Conservation (phyloP, 2,888 invertebrate species). For the Drosophila niveifrons region DNA sequence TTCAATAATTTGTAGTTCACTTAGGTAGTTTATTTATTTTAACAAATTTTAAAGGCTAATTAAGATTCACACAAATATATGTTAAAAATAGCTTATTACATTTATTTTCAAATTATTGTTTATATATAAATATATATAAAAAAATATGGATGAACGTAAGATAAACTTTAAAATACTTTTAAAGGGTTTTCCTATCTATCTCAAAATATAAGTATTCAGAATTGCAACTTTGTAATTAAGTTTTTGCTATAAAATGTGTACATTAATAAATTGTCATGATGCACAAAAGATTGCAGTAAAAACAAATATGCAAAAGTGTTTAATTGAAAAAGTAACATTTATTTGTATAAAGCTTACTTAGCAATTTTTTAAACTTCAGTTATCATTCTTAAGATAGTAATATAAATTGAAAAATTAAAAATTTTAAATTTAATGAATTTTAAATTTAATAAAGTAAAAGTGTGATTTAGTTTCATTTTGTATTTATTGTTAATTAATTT, state of each 20-base stretch:
- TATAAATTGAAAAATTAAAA: neutral
- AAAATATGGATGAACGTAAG: too few species aligned
- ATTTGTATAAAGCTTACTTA: conserved; percentile 41
- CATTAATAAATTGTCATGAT: too few species aligned
- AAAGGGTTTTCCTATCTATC: too few species aligned
- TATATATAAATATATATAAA: too few species aligned
- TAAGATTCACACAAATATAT: conserved; percentile 11
- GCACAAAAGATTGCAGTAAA: neutral
- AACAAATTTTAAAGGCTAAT: conserved; percentile 7
- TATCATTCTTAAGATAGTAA: conserved; percentile 4
- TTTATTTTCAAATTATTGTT: neutral
- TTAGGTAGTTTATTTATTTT: conserved; percentile 6
- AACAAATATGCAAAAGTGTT: neutral
- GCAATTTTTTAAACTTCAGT: conserved; percentile 29
- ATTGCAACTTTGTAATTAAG: too few species aligned
- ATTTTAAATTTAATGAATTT: too few species aligned
- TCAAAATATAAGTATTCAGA: too few species aligned
- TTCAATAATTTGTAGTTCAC: neutral
- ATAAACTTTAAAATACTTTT: too few species aligned
- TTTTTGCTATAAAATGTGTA: too few species aligned
- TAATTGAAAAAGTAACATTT: neutral
- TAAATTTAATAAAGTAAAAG: too few species aligned
- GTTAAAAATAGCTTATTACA: neutral
- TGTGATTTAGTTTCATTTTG: neutral
- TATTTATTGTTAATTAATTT: neutral